Evolutionary conservation across 2,797 vertebrate species (phyloP).

Genomic region (Tokudaia muenninki): DNA sequence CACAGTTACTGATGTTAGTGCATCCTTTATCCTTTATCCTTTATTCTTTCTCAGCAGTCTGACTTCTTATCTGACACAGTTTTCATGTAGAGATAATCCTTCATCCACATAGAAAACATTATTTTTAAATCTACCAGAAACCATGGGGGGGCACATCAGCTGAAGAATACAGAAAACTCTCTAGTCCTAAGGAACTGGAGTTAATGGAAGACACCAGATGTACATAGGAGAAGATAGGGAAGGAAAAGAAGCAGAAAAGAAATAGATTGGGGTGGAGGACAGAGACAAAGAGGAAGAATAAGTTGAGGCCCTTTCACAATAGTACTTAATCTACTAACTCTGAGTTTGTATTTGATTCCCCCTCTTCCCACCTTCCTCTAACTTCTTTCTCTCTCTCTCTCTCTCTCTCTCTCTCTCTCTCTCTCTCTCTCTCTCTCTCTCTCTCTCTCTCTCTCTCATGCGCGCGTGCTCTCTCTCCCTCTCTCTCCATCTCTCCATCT

Average conservation of each 20-base stretch:
- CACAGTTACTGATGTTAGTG: rapidly evolving
- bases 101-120: background rate
- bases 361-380: too few relatives aligned
- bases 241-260: background rate
- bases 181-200: background rate
- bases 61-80: background rate
- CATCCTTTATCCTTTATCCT: too few relatives aligned
- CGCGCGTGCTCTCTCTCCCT: too few relatives aligned
- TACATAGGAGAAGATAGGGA: background rate
- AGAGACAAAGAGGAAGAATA: background rate
- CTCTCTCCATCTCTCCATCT: background rate
- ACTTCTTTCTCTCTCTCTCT: too few relatives aligned
- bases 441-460: background rate
- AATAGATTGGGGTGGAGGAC: background rate
- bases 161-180: background rate
- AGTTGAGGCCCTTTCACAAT: background rate
- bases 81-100: background rate
- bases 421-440: background rate
- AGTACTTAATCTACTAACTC: background rate
- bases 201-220: background rate
- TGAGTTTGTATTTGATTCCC: background rate
- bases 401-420: background rate
- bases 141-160: rapidly evolving
- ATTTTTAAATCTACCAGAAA: background rate
- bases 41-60: background rate